These are phyloP conservation scores for Enteromius anoplus DNA, from an alignment of 2,797 vertebrate species.

Conservation along the genomic window DNA sequence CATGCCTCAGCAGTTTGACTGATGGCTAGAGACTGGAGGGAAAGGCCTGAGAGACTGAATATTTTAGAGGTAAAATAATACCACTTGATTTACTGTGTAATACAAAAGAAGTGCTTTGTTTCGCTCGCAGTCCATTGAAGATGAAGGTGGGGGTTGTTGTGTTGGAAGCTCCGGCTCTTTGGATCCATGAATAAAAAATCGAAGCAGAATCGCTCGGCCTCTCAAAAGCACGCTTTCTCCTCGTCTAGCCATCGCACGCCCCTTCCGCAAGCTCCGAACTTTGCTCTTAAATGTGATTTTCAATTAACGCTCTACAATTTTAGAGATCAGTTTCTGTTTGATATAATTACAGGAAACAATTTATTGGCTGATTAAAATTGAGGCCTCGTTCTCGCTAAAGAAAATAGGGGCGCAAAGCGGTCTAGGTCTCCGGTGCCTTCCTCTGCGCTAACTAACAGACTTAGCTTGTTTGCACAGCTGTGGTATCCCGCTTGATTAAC, in stretches of 20 bases:
- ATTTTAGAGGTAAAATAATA: slow-evolving; percentile 98
- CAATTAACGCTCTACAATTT: slow-evolving; percentile 91
- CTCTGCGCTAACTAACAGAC: slow-evolving; percentile 72
- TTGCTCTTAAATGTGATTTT: slow-evolving; percentile 94
- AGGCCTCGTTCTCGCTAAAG: slow-evolving; percentile 85
- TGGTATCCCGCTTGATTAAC: slow-evolving; percentile 82
- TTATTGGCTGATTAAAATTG: slow-evolving; percentile 95
- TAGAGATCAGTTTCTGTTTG: slow-evolving; percentile 89
- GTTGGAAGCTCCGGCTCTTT: slow-evolving; percentile 71
- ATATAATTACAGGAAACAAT: slow-evolving; percentile 97
- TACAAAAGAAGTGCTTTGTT: slow-evolving; percentile 83
- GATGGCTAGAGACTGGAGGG: slow-evolving; percentile 93
- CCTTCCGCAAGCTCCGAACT: slow-evolving; percentile 72
- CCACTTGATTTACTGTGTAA: slow-evolving; percentile 97
- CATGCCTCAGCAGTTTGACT: slow-evolving; percentile 97
- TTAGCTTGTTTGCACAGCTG: slow-evolving; percentile 93
- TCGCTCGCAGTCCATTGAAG: slow-evolving; percentile 79
- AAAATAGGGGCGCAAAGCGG: slow-evolving; percentile 78
- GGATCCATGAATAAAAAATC: slow-evolving; percentile 78
- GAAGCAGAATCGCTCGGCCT: slow-evolving; percentile 59
- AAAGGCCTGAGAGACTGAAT: slow-evolving; percentile 95
- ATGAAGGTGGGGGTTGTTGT: slow-evolving; percentile 76
- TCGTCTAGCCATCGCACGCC: not conserved
- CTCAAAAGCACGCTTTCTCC: slow-evolving; percentile 36
- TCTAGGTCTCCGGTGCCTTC: slow-evolving; percentile 65